Percentiles rank a stretch among this genome's conserved stretches.
phyloP scores from a whole-genome alignment of 1,140 invertebrate genomes.

The Meloidogyne exigua region DNA sequence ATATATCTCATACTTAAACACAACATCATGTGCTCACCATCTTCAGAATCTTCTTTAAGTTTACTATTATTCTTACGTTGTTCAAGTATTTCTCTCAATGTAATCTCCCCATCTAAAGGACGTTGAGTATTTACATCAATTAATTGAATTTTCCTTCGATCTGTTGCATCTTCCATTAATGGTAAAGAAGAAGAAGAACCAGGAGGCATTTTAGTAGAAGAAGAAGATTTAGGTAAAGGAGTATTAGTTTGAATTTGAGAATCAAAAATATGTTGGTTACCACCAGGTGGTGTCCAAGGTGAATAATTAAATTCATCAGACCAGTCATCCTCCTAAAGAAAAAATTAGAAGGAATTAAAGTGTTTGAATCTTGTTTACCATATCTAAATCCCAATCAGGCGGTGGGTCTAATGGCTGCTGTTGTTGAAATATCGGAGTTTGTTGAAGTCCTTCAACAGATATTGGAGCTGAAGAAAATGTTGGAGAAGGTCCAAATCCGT shows the following conservation, averaged over 20 bases:
- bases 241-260: neutral
- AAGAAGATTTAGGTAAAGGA: neutral
- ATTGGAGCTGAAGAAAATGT: neutral
- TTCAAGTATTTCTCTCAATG: neutral
- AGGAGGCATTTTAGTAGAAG: neutral
- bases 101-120: slow-evolving; percentile 2
- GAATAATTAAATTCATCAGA: neutral
- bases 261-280: too few relatives aligned
- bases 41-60: neutral
- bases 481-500: slow-evolving; percentile 8
- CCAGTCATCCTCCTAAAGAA: neutral
- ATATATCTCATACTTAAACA: slow-evolving; percentile 5
- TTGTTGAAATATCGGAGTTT: neutral
- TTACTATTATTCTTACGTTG: neutral
- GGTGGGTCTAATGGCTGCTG: neutral
- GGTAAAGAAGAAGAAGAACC: neutral
- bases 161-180: neutral
- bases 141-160: slow-evolving; percentile 3
- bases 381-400: neutral
- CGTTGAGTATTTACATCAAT: neutral
- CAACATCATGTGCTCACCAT: neutral
- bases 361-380: too few relatives aligned
- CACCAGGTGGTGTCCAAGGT: neutral
- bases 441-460: neutral
- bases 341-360: neutral